These are phyloP conservation scores for Paedocypris sp. DNA, from an alignment of 2,113 vertebrate species.

Conservation along the genomic window DNA sequence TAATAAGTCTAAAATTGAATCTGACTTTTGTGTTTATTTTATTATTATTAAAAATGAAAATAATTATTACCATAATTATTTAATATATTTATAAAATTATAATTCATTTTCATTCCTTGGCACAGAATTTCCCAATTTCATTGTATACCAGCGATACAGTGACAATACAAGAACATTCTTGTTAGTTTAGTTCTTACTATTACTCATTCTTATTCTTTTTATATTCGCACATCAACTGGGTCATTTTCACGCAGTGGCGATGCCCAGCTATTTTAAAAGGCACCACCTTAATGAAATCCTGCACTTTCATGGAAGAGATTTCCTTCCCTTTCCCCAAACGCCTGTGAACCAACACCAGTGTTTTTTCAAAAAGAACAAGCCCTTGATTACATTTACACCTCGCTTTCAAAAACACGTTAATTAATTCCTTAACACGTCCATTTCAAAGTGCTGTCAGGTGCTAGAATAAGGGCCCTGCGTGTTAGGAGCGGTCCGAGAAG, in stretches of 20 bases:
- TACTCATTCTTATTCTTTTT: no score
- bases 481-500: slow-evolving; percentile 9
- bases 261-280: neutral
- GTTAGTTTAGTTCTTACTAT: no score
- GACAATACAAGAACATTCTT: no score
- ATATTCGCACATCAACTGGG: neutral
- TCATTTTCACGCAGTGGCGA: neutral
- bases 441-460: slow-evolving; percentile 27
- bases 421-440: slow-evolving; percentile 28
- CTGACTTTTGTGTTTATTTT: no score
- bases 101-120: no score
- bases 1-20: no score
- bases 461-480: neutral
- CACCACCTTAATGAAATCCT: slow-evolving; percentile 8
- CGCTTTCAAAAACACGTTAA: slow-evolving; percentile 25
- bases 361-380: slow-evolving; percentile 15
- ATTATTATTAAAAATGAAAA: no score
- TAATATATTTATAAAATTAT: no score
- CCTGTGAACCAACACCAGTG: slow-evolving; percentile 1
- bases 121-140: no score
- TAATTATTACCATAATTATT: no score
- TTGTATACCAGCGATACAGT: no score
- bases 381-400: slow-evolving; percentile 20
- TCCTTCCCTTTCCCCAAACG: neutral
- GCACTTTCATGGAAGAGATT: neutral